A percentile compares a stretch with the other conserved stretches of the same genome.
These are phyloP conservation scores for Torymus aiolomorphi DNA, from an alignment of 2,888 invertebrate species.

Conservation along the genomic window DNA sequence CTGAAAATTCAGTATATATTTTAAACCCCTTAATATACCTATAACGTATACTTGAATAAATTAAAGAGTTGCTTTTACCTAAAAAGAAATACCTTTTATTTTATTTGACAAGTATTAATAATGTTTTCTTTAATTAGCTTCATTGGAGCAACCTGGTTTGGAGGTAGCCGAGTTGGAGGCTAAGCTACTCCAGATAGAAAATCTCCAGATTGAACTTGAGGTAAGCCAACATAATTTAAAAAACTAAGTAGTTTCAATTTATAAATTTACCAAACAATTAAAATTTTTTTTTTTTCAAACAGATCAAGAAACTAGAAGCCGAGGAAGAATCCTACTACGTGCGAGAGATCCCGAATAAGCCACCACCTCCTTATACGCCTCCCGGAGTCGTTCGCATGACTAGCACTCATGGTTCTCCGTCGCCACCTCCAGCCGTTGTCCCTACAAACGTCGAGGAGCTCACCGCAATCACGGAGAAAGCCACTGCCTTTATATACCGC, in stretches of 20 bases:
- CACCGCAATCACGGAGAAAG: slow-evolving; percentile 75
- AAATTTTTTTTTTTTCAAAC: slow-evolving; percentile 57
- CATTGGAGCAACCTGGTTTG: slow-evolving; percentile 71
- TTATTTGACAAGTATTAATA: slow-evolving; percentile 42
- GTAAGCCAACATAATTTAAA: slow-evolving; percentile 69
- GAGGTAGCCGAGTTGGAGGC: slow-evolving; percentile 77
- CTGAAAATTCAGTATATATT: slow-evolving; percentile 57
- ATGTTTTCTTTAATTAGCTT: slow-evolving; percentile 64
- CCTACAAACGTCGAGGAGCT: slow-evolving; percentile 76
- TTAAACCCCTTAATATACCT: slow-evolving; percentile 55
- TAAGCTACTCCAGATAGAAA: slow-evolving; percentile 80
- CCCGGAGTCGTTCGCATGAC: slow-evolving; percentile 73
- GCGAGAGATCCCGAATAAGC: slow-evolving; percentile 85
- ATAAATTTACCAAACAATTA: no score
- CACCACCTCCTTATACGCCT: slow-evolving; percentile 86
- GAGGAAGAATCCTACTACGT: slow-evolving; percentile 79
- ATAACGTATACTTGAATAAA: slow-evolving; percentile 5
- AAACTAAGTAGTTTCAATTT: neutral
- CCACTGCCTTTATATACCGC: slow-evolving; percentile 75
- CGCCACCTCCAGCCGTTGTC: slow-evolving; percentile 71
- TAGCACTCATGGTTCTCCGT: slow-evolving; percentile 70
- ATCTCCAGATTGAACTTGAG: slow-evolving; percentile 81
- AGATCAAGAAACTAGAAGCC: slow-evolving; percentile 80
- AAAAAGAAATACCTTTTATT: slow-evolving; percentile 35
- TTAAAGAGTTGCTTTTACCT: slow-evolving; percentile 63